phyloP scores from a whole-genome alignment of 2,113 vertebrate species.

The Oenanthe melanoleuca region DNA sequence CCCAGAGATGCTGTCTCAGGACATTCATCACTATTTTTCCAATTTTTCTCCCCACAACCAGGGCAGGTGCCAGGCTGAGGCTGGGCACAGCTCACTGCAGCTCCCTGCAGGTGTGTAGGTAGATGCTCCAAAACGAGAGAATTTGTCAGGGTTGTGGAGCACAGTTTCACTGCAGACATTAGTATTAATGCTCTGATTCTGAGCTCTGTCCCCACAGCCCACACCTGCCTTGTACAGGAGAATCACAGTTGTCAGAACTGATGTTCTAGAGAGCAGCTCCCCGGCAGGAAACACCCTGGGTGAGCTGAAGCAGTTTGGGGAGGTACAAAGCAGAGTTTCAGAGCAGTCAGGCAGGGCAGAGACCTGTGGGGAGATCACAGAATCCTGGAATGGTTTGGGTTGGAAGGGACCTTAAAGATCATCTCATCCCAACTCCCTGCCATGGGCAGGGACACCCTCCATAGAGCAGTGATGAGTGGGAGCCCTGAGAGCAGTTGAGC shows the following conservation, averaged over 20 bases:
- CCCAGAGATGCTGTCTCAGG: neutral
- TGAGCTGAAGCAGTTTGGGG: neutral
- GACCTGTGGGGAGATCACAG: neutral
- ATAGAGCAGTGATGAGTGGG: neutral
- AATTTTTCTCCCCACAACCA: neutral
- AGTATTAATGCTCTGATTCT: neutral
- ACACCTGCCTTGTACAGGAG: neutral
- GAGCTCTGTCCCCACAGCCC: neutral
- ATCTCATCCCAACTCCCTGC: neutral
- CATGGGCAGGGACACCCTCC: neutral
- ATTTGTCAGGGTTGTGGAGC: neutral
- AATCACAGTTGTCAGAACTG: neutral
- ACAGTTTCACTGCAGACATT: neutral
- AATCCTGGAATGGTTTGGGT: neutral
- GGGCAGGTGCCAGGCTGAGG: neutral
- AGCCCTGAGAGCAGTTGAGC: neutral
- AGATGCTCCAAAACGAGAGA: rapidly evolving
- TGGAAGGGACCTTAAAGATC: neutral
- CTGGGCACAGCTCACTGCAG: neutral
- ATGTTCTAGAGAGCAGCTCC: neutral
- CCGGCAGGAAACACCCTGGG: neutral
- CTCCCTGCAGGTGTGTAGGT: rapidly evolving
- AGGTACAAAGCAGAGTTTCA: neutral
- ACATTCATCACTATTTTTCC: rapidly evolving
- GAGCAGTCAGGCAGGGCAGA: neutral